A percentile compares a stretch with the other conserved stretches of the same genome.
Conservation (phyloP, 2,797 vertebrate species). For the Phoxinus dragarum region DNA sequence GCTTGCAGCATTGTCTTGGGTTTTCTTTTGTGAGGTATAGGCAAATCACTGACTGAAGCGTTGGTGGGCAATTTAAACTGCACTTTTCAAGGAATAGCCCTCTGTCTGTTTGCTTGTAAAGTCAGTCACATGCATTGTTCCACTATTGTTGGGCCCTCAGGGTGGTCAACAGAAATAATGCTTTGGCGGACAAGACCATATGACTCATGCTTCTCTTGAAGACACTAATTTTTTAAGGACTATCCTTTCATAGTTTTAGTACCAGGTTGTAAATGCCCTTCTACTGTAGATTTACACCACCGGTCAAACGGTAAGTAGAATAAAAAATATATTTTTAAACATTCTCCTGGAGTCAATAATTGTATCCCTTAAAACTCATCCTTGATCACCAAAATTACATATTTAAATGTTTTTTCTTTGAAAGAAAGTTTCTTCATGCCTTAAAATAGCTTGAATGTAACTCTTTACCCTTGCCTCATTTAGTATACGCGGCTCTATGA, state of each 20-base stretch:
- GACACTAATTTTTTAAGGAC: neutral
- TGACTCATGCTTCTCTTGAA: slow-evolving; percentile 64
- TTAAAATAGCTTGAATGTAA: no score
- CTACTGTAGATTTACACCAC: neutral
- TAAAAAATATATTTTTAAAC: no score
- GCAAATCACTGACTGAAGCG: slow-evolving; percentile 1
- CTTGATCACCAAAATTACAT: no score
- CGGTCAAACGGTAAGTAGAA: neutral
- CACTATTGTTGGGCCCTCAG: slow-evolving; percentile 61
- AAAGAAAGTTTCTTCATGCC: no score
- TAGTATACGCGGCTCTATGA: no score
- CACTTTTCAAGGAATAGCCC: slow-evolving; percentile 13
- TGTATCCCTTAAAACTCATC: no score
- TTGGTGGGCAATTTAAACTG: slow-evolving; percentile 50
- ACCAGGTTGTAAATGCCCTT: no score
- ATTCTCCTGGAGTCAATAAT: no score
- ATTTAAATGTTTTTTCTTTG: no score
- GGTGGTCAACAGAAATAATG: slow-evolving; percentile 58
- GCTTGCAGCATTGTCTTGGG: slow-evolving; percentile 49
- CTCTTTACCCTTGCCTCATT: no score
- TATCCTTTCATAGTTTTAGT: neutral
- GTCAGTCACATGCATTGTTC: slow-evolving; percentile 33
- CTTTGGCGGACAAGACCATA: slow-evolving; percentile 58
- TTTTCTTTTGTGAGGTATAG: slow-evolving; percentile 50
- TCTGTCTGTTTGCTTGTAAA: slow-evolving; percentile 34